phyloP scores from a whole-genome alignment of 2,113 vertebrate species.

The Leucosticte australis region DNA sequence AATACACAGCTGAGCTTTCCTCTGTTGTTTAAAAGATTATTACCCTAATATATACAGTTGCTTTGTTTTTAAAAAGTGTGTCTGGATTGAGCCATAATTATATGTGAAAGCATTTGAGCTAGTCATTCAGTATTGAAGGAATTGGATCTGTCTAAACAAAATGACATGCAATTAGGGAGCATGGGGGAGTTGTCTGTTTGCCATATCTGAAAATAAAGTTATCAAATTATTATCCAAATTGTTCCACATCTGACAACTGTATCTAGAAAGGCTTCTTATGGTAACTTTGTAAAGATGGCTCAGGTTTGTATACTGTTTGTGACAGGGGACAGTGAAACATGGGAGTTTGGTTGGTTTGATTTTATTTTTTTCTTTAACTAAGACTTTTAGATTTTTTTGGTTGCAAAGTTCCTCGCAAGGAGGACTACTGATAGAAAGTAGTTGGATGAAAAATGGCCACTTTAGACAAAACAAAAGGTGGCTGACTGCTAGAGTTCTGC shows the following conservation, averaged over 20 bases:
- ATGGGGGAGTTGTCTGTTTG: conserved; percentile 1
- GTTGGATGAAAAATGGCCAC: neutral
- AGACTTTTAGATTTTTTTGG: neutral
- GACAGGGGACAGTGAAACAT: neutral
- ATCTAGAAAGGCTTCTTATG: neutral
- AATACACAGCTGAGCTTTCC: neutral
- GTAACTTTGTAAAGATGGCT: neutral
- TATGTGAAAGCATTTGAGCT: neutral
- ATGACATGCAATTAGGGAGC: conserved; percentile 32
- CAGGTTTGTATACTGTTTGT: neutral
- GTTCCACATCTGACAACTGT: neutral
- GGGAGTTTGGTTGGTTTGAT: neutral
- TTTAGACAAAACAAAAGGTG: neutral
- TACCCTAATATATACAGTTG: neutral
- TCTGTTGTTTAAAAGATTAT: neutral
- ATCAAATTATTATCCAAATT: conserved; percentile 15
- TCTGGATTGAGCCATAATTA: conserved; percentile 2
- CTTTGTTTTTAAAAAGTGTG: conserved; percentile 19
- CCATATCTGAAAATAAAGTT: conserved; percentile 49
- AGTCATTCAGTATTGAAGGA: neutral
- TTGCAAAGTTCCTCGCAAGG: neutral
- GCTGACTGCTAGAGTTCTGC: neutral
- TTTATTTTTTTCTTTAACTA: neutral
- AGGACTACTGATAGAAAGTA: neutral
- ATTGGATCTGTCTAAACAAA: conserved; percentile 43